Percentiles rank a stretch among this genome's conserved stretches.
Conservation (phyloP, 1,140 invertebrate species). For the Leptopilina clavipes region DNA sequence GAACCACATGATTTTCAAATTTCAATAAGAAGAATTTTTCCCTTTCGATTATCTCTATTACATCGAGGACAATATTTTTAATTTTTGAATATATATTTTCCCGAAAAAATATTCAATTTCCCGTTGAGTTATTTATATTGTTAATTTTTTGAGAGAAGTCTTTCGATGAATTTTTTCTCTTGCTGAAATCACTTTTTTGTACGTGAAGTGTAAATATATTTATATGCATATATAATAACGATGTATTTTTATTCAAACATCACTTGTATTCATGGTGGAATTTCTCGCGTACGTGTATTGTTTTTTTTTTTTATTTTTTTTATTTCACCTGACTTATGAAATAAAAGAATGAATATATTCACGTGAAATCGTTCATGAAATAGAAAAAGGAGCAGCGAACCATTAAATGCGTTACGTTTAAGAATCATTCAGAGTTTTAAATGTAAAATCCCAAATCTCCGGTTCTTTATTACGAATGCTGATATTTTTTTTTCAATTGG, state of each 20-base stretch:
- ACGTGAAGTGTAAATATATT: conserved; percentile 1
- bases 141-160: too few relatives aligned
- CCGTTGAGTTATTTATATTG: too few relatives aligned
- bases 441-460: neutral
- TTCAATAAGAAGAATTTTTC: neutral
- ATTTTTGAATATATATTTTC: too few relatives aligned
- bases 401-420: neutral
- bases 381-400: conserved; percentile 2
- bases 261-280: conserved; percentile 16
- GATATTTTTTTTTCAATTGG: conserved; percentile 14
- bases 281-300: neutral
- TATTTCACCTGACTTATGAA: neutral
- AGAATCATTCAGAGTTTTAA: neutral
- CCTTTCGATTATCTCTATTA: neutral
- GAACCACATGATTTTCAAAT: neutral
- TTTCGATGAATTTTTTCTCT: neutral
- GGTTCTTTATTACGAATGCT: neutral
- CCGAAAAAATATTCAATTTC: too few relatives aligned
- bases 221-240: too few relatives aligned
- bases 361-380: neutral
- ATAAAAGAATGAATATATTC: conserved; percentile 13
- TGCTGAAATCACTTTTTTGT: neutral
- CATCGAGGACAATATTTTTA: too few relatives aligned
- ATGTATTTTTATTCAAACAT: neutral
- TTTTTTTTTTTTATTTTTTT: neutral